These are phyloP conservation scores for Meleagris gallopavo DNA, from an alignment of 2,113 vertebrate species.

Conservation along the genomic window DNA sequence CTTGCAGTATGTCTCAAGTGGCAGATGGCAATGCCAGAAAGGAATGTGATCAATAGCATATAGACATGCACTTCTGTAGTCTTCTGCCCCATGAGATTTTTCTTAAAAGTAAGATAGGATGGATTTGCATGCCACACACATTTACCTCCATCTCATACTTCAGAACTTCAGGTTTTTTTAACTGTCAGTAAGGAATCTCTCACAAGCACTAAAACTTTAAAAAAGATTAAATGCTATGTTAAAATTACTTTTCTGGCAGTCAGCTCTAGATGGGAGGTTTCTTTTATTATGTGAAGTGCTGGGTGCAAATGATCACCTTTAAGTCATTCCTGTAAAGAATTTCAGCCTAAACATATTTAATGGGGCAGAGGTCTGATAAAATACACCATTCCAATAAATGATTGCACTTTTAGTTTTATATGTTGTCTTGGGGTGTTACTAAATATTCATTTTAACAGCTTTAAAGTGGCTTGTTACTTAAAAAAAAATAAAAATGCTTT, in stretches of 20 bases:
- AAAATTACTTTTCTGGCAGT: background rate
- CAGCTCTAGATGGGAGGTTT: background rate
- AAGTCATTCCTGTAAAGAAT: background rate
- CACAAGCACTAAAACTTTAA: background rate
- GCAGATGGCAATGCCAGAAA: background rate
- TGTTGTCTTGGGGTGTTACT: accelerated
- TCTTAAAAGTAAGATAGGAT: background rate
- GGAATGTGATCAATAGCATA: accelerated
- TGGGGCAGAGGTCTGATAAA: background rate
- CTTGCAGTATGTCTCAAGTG: background rate
- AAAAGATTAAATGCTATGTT: background rate
- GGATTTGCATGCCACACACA: background rate
- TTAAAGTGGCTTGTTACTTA: background rate
- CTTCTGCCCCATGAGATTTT: background rate
- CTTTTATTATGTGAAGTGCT: constrained; percentile 17
- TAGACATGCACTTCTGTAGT: background rate
- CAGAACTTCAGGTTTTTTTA: background rate
- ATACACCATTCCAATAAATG: background rate
- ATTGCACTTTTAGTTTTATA: background rate
- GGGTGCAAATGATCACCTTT: background rate
- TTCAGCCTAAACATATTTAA: background rate
- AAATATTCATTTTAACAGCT: background rate
- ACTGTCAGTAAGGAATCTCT: background rate
- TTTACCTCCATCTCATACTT: background rate
- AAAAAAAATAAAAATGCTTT: background rate